phyloP scores from a whole-genome alignment of 2,888 invertebrate genomes.

The Rhorus exstirpatorius region DNA sequence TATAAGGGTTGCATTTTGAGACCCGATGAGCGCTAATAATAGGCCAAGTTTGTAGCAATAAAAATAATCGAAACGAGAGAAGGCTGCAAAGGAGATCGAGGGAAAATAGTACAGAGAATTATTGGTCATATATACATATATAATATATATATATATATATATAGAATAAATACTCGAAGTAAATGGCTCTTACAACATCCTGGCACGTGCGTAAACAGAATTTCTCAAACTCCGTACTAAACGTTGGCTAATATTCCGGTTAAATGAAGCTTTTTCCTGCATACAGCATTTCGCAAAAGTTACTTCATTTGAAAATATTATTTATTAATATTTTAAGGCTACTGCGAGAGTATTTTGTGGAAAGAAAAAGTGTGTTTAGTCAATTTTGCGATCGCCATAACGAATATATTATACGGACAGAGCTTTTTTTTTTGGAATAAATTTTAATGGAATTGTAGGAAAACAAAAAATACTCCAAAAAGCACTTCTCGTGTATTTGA shows the following conservation, averaged over 20 bases:
- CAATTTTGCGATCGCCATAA: no score
- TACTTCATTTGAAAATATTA: slow-evolving; percentile 7
- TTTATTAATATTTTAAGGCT: not conserved
- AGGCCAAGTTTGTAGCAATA: slow-evolving; percentile 49
- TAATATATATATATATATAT: slow-evolving; percentile 21
- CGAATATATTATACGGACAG: no score
- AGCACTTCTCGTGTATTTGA: no score
- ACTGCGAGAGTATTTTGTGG: not conserved
- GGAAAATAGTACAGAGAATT: slow-evolving; percentile 54
- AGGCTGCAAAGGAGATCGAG: slow-evolving; percentile 20
- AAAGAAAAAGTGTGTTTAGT: no score
- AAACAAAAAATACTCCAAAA: no score
- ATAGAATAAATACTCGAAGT: slow-evolving; percentile 45
- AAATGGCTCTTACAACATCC: slow-evolving; percentile 81
- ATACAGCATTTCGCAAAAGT: not conserved
- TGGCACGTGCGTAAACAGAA: slow-evolving; percentile 85
- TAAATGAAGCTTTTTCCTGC: slow-evolving; percentile 19
- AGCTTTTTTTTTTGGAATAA: no score
- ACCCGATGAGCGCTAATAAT: slow-evolving; percentile 47
- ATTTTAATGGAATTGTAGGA: no score
- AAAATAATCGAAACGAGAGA: slow-evolving; percentile 45
- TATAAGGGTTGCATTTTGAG: slow-evolving; percentile 29
- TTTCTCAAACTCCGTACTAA: slow-evolving; percentile 40
- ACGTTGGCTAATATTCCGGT: slow-evolving; percentile 39
- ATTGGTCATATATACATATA: slow-evolving; percentile 31